Evolutionary conservation across 2,888 invertebrate genomes (phyloP).

Genomic region (Agrotis puta): DNA sequence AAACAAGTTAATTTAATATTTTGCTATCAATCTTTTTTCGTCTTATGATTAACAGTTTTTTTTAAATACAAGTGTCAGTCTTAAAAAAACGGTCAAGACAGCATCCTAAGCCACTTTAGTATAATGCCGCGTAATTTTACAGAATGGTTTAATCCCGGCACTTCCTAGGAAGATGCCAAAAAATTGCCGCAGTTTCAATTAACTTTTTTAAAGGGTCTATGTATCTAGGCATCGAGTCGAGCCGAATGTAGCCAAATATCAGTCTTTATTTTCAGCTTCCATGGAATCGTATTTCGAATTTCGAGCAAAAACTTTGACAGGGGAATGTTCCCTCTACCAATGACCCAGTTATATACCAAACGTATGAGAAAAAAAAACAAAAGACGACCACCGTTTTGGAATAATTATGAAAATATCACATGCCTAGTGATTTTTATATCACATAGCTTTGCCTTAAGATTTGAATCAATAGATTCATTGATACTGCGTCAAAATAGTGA

Average conservation of each 20-base stretch:
- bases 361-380: conserved; percentile 7
- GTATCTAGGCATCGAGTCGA: neutral
- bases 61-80: too few relatives aligned
- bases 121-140: too few relatives aligned
- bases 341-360: conserved; percentile 7
- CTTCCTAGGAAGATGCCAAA: neutral
- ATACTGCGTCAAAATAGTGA: too few relatives aligned
- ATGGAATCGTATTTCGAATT: conserved; percentile 10
- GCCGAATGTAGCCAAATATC: neutral
- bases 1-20: too few relatives aligned
- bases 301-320: conserved; percentile 20
- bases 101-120: too few relatives aligned
- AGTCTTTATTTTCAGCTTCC: conserved; percentile 1
- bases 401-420: conserved; percentile 25
- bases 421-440: conserved; percentile 36
- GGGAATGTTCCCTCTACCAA: neutral
- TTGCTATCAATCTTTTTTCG: too few relatives aligned
- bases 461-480: neutral
- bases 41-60: too few relatives aligned
- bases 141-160: neutral
- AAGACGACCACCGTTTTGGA: conserved; percentile 27
- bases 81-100: too few relatives aligned
- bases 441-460: conserved; percentile 20
- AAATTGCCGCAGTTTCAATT: neutral
- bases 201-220: neutral